Evolutionary conservation across 2,113 vertebrate genomes (phyloP), one percentile per base, ranked within the genome.

Genomic region (Catharus minimus): DNA sequence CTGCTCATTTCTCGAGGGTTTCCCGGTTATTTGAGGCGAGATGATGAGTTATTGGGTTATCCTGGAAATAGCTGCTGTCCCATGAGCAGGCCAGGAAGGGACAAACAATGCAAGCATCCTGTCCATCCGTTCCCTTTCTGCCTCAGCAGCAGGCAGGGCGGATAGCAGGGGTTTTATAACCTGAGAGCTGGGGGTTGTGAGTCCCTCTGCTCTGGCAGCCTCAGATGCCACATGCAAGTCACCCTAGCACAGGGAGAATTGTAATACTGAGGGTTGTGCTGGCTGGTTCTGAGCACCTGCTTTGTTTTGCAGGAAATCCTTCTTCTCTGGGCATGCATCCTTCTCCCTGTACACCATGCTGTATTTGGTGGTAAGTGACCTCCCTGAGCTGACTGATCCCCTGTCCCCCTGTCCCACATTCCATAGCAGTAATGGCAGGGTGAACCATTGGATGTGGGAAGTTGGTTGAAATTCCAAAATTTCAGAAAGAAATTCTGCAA

Each of bases 271-370:
- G 52, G 64, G 8, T 85, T 62, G 1, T 22, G 15, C 26, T 22
- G 50, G 16, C 69, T 83, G 56, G 46, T 74, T 91, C 94, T 96
- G 64, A 91, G 62, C 71, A 64, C n/a, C 93, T 77, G 91, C 90
- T 97, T 96, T 93, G 68, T 97, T 93, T 98, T 97, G 21, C 97
- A 99, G 99, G 97, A 99, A 99, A 96, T 99, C 99, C 86, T 99
- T 99, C 98, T 99, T 99, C 98, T 99, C 99, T 0, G 99, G 99
- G 95, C 99, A 99, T 0, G 99, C 99, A 11, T 99, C 99, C 65
- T 99, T 99, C 97, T 99, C 99, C 46, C 98, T 99, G 98, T 99
- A 98, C 90, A 98, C 99, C 82, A 99, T 99, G 99, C 98, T 99
- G 87, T 99, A 99, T 94, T 97, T 99, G 97, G 98, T 98, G 97